These are phyloP conservation scores for Neogobius melanostomus DNA, from an alignment of 2,113 vertebrate species.

Conservation along the genomic window DNA sequence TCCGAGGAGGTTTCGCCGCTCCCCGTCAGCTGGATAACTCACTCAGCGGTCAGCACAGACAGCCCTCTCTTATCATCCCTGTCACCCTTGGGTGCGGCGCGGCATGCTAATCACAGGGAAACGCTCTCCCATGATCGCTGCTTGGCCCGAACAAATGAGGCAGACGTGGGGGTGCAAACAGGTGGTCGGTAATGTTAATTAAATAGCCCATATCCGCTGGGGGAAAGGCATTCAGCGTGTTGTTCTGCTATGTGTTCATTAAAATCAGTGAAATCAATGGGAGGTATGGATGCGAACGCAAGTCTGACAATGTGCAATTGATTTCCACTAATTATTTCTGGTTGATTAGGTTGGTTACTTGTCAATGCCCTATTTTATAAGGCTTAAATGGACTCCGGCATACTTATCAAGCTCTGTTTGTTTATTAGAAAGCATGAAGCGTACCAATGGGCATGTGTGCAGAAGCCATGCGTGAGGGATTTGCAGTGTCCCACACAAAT, in stretches of 20 bases:
- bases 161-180: conserved; percentile 21
- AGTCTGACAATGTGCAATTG: background rate
- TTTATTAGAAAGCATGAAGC: too few species aligned
- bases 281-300: background rate
- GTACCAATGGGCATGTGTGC: too few species aligned
- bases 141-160: conserved; percentile 36
- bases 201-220: conserved; percentile 8
- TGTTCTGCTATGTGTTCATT: conserved; percentile 1
- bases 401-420: too few species aligned
- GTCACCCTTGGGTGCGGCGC: conserved; percentile 44
- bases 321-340: background rate
- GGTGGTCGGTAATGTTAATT: conserved; percentile 29
- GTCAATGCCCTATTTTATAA: too few species aligned
- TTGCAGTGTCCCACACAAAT: too few species aligned
- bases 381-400: too few species aligned
- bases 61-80: conserved; percentile 69
- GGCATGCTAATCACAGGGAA: conserved; percentile 59
- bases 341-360: background rate
- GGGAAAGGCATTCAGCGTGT: background rate
- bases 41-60: conserved; percentile 69
- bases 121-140: conserved; percentile 36
- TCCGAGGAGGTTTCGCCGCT: conserved; percentile 55
- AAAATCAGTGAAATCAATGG: conserved; percentile 5
- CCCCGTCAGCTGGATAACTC: conserved; percentile 72
- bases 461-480: too few species aligned